A percentile compares a stretch with the other conserved stretches of the same genome.
phyloP scores from a whole-genome alignment of 2,888 invertebrate species.

The Dusona sp. region DNA sequence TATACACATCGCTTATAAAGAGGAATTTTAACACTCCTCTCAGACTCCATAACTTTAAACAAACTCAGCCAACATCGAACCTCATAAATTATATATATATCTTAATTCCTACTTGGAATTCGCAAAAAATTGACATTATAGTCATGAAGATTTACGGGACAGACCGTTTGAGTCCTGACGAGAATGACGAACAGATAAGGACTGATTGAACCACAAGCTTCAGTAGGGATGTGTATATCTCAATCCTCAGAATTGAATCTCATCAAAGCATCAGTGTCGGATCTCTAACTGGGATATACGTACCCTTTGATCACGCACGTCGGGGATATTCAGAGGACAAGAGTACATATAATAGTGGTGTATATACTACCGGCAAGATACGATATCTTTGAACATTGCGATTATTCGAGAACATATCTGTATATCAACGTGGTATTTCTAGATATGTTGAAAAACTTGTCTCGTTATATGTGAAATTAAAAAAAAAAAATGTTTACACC shows the following conservation, averaged over 20 bases:
- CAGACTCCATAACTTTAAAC: background rate
- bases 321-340: constrained; percentile 44
- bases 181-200: background rate
- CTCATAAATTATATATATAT: background rate
- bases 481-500: background rate
- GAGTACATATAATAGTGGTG: constrained; percentile 35
- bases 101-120: background rate
- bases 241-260: constrained; percentile 20
- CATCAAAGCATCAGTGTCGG: constrained; percentile 72
- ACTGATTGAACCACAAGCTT: background rate
- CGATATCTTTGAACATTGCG: background rate
- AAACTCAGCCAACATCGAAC: background rate
- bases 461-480: background rate
- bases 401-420: background rate
- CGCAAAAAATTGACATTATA: background rate
- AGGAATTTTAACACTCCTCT: background rate
- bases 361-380: constrained; percentile 51
- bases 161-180: background rate
- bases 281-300: constrained; percentile 65
- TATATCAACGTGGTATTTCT: background rate
- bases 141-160: background rate
- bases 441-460: background rate
- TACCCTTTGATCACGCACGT: constrained; percentile 74
- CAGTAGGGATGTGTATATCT: background rate
- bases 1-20: background rate